These are phyloP conservation scores for Portevinia maculata DNA, from an alignment of 2,888 invertebrate genomes.

Conservation along the genomic window DNA sequence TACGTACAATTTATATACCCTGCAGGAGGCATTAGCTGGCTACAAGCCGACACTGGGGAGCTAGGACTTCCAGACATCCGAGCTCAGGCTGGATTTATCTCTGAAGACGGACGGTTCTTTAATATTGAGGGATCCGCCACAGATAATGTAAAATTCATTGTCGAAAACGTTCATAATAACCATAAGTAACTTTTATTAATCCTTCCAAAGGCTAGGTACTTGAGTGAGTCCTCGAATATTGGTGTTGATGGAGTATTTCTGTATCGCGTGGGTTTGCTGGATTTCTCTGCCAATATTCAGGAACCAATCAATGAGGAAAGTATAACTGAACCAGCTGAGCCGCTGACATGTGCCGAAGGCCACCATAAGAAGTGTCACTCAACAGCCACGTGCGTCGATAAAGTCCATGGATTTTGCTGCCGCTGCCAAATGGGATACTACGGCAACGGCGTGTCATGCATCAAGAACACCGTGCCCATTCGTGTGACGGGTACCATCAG, in stretches of 20 bases:
- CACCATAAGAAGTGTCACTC: slow-evolving; percentile 90
- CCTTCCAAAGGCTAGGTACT: slow-evolving; percentile 79
- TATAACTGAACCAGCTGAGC: slow-evolving; percentile 81
- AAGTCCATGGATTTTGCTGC: slow-evolving; percentile 94
- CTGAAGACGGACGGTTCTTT: slow-evolving; percentile 90
- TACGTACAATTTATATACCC: slow-evolving; percentile 95
- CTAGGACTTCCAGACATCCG: slow-evolving; percentile 93
- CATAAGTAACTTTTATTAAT: slow-evolving; percentile 35
- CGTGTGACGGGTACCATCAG: slow-evolving; percentile 95
- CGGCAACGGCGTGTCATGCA: slow-evolving; percentile 96
- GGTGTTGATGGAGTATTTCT: slow-evolving; percentile 93
- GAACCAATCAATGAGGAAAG: slow-evolving; percentile 86
- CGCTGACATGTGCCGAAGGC: slow-evolving; percentile 85
- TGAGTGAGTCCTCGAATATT: slow-evolving; percentile 92
- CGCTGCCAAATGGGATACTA: slow-evolving; percentile 92
- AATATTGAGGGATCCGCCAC: slow-evolving; percentile 94
- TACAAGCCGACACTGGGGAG: slow-evolving; percentile 90
- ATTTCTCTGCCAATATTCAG: slow-evolving; percentile 85
- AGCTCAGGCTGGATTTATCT: slow-evolving; percentile 96
- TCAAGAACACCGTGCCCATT: slow-evolving; percentile 92
- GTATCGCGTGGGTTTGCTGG: slow-evolving; percentile 90
- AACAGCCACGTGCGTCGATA: slow-evolving; percentile 92
- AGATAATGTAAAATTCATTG: slow-evolving; percentile 86
- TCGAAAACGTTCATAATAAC: background rate
- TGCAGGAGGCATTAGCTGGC: slow-evolving; percentile 95